Evolutionary conservation across 1,140 invertebrate genomes (phyloP).

Genomic region (Scaptomyza hsui): DNA sequence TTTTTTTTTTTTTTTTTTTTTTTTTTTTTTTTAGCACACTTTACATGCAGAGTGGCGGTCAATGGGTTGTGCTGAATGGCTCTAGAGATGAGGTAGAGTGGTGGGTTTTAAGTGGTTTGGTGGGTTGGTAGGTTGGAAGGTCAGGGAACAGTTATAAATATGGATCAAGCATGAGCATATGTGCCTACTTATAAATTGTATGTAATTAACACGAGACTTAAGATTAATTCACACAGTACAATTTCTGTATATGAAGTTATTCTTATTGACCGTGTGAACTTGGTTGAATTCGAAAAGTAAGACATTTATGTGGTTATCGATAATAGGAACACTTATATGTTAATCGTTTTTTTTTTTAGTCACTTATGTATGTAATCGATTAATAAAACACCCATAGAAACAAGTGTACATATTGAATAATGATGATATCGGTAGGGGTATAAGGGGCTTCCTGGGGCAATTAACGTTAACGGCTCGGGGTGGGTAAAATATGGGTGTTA

Average conservation of each 20-base stretch:
- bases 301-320: conserved; percentile 1
- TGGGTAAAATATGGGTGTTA: not conserved
- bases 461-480: not conserved
- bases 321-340: conserved; percentile 7
- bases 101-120: not conserved
- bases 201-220: not conserved
- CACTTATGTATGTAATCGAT: conserved; percentile 5
- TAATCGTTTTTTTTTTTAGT: conserved; percentile 7
- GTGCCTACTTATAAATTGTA: not conserved
- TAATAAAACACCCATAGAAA: conserved; percentile 2
- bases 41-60: conserved; percentile 3
- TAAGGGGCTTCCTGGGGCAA: not conserved
- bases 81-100: not conserved
- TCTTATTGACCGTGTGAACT: conserved; percentile 2
- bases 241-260: not conserved
- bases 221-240: conserved; percentile 3
- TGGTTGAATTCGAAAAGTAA: not conserved
- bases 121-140: not conserved
- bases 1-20: not conserved
- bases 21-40: not conserved
- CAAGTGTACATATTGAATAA: not conserved
- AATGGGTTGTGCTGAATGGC: not conserved
- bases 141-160: conserved; percentile 2
- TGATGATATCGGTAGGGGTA: not conserved
- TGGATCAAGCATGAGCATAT: conserved; percentile 2